Percentiles rank a stretch among this genome's conserved stretches.
Conservation (phyloP, 2,888 invertebrate species). For the Phytoseiulus persimilis region DNA sequence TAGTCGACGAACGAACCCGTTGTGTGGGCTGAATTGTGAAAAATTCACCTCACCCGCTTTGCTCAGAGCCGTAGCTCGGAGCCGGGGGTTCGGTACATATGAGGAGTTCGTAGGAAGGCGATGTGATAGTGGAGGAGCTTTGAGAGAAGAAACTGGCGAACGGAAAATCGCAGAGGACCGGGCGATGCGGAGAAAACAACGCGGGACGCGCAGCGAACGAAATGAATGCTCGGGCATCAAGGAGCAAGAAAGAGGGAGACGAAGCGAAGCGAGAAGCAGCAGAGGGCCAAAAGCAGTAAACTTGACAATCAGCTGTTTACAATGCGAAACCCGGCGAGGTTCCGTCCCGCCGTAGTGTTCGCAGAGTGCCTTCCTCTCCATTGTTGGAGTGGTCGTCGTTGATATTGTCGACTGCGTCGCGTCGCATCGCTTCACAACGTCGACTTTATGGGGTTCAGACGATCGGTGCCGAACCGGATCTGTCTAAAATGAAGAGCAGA, state of each 20-base stretch:
- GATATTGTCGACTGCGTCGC: too few species aligned
- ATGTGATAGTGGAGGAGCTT: neutral
- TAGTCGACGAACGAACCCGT: neutral
- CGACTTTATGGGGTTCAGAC: too few species aligned
- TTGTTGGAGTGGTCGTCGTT: too few species aligned
- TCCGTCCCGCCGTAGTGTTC: neutral
- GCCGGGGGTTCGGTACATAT: neutral
- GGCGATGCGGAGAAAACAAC: neutral
- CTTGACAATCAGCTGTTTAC: conserved; percentile 5
- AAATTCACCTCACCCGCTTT: neutral
- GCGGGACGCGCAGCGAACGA: neutral
- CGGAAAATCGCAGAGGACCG: neutral
- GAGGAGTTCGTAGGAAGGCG: neutral
- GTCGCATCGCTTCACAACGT: too few species aligned
- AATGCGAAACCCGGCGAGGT: neutral
- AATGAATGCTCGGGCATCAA: neutral
- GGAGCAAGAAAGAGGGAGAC: neutral
- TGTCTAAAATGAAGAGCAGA: too few species aligned
- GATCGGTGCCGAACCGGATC: too few species aligned
- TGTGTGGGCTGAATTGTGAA: neutral
- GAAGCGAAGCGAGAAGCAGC: neutral
- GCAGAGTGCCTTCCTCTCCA: neutral
- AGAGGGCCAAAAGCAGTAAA: neutral
- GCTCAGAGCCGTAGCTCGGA: neutral
- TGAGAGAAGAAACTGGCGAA: neutral